Conservation (phyloP, 2,113 vertebrate species). For the Antigone vipio region DNA sequence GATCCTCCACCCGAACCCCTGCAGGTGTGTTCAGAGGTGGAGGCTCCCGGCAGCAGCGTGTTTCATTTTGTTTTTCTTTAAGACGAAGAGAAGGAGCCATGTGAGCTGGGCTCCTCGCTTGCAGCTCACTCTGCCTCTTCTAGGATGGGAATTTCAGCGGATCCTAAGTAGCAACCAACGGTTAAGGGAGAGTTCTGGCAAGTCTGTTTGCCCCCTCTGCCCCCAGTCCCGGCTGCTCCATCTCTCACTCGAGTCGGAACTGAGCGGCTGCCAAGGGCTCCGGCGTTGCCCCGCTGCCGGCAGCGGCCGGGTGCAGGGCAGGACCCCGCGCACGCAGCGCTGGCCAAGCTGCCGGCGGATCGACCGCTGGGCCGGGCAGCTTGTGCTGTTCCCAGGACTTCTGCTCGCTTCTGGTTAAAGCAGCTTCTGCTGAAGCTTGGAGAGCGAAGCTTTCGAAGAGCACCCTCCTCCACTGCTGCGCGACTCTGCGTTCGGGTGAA, state of each 20-base stretch:
- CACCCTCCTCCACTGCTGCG: not conserved
- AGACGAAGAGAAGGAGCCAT: not conserved
- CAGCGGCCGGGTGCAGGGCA: rapidly evolving
- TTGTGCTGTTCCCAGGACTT: not conserved
- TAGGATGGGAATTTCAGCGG: not conserved
- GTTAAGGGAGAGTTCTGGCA: not conserved
- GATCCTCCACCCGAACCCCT: not conserved
- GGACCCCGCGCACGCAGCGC: rapidly evolving
- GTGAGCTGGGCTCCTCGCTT: not conserved
- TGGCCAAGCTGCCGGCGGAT: not conserved
- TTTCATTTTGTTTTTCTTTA: not conserved
- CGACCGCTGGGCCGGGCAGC: not conserved
- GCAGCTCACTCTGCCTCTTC: not conserved
- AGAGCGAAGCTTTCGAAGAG: not conserved
- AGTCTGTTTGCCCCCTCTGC: not conserved
- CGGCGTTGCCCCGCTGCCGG: rapidly evolving
- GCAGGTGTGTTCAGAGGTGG: not conserved
- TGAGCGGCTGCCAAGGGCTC: not conserved
- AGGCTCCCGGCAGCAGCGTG: not conserved
- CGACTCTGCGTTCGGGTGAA: rapidly evolving
- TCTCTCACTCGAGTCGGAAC: not conserved
- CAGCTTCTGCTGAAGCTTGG: not conserved
- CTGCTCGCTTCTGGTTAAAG: not conserved
- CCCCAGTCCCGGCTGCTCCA: not conserved
- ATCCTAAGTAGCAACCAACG: not conserved